Evolutionary conservation across 2,797 vertebrate genomes (phyloP).

Genomic region (Chaunax sp.): DNA sequence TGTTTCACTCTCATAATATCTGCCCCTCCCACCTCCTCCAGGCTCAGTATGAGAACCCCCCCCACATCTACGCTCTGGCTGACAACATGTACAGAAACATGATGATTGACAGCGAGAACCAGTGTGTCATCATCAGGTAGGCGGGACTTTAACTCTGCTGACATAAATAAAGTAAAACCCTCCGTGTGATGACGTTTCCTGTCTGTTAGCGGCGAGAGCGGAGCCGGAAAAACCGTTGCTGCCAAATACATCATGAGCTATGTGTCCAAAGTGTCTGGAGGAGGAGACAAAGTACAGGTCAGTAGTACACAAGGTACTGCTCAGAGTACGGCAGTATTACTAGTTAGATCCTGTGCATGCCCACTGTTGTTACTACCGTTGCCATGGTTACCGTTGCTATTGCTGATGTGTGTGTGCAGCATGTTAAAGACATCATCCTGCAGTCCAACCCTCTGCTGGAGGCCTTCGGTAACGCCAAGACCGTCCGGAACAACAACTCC

Average conservation of each 20-base stretch:
- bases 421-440: conserved; percentile 89
- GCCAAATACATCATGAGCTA: conserved; percentile 91
- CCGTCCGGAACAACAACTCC: conserved; percentile 89
- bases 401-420: conserved; percentile 68
- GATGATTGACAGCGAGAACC: conserved; percentile 98
- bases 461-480: conserved; percentile 89
- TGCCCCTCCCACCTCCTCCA: conserved; percentile 50
- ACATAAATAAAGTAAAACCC: background rate
- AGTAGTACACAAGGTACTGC: background rate
- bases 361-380: background rate
- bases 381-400: background rate
- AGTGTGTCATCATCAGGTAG: conserved; percentile 99
- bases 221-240: conserved; percentile 87
- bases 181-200: conserved; percentile 2
- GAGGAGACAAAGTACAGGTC: conserved; percentile 86
- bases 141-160: background rate
- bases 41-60: conserved; percentile 99
- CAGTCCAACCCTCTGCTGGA: conserved; percentile 89
- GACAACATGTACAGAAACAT: conserved; percentile 99
- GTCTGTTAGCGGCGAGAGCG: conserved; percentile 83
- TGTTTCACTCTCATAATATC: too few species aligned
- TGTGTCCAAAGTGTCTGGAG: conserved; percentile 87
- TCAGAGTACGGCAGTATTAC: background rate
- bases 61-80: conserved; percentile 97
- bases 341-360: background rate